Evolutionary conservation across 2,888 invertebrate genomes (phyloP).

Genomic region (Buathra laborator): DNA sequence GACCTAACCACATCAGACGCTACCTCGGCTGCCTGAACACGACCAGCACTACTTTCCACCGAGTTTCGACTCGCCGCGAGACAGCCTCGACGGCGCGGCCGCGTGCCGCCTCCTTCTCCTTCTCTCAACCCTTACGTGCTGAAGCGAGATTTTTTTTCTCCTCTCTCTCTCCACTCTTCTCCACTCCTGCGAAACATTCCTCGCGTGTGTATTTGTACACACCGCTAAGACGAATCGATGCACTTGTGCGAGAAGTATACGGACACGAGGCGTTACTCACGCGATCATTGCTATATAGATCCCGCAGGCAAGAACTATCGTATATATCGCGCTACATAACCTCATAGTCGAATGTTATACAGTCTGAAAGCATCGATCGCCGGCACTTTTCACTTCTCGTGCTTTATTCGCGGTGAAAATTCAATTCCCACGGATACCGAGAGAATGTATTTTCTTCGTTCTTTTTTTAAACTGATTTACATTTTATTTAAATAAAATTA

Average conservation of each 20-base stretch:
- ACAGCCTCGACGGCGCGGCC: conserved; percentile 32
- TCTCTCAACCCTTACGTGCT: conserved; percentile 18
- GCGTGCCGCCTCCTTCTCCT: conserved; percentile 3
- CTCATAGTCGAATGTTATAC: neutral
- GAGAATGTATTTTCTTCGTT: neutral
- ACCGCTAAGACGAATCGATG: conserved; percentile 61
- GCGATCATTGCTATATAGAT: conserved; percentile 51
- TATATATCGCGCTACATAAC: conserved; percentile 17
- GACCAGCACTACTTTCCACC: conserved; percentile 60
- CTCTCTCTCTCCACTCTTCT: conserved; percentile 1
- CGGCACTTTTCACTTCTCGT: conserved; percentile 4
- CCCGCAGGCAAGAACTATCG: conserved; percentile 5
- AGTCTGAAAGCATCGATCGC: conserved; percentile 33
- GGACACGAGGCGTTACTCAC: conserved; percentile 64
- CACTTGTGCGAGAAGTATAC: conserved; percentile 64
- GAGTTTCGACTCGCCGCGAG: conserved; percentile 29
- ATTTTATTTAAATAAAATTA: neutral
- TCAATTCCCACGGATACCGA: neutral
- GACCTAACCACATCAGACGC: conserved; percentile 54
- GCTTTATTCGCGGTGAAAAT: conserved; percentile 11
- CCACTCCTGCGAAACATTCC: conserved; percentile 46
- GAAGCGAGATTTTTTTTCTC: conserved; percentile 27
- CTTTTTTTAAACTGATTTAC: neutral
- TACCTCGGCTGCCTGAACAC: conserved; percentile 35
- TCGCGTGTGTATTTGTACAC: conserved; percentile 55